Evolutionary conservation across 2,797 vertebrate genomes (phyloP), one percentile per base, ranked within the genome.

Genomic region (Pseudochaenichthys georgianus): DNA sequence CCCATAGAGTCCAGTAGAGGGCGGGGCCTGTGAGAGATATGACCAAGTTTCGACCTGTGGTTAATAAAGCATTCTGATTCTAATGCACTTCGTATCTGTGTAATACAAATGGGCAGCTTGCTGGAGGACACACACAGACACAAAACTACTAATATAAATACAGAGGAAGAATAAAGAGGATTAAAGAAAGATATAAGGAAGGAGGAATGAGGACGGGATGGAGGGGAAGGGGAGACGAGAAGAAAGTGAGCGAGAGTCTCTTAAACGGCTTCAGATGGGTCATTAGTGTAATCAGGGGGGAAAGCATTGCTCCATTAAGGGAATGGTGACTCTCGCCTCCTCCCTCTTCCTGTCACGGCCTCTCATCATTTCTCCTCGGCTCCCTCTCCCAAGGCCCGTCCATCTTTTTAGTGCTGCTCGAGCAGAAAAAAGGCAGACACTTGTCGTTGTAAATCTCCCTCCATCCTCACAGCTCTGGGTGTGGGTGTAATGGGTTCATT

Each of bases 201-300:
- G 34, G 7, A 9, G 17, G 15, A 0, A 23, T 3, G 38, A 64
- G 13, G 41, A 59, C 23, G 10, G 47, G 42, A 62, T 41, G 54
- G 19, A 58, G 19, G 19, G 34, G 46, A 61, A 63, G 23, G 59
- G 45, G 43, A 50, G 52, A 48, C 19, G 23, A 57, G 15, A 15
- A 34, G 45, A 63, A 60, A 28, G 28, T 4, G 31, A 63, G 51
- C 11, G 31, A 58, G 34, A 58, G 47, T 47, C 42, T 79, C 76
- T 73, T 87, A 82, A 92, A 87, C 83, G 75, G 75, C 76, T 62
- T 89, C 72, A 86, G 82, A 89, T 82, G 75, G 89, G 75, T 88
- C 78, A 86, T 90, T 89, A 88, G 89, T 81, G 83, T 88, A 92
- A 89, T 89, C 87, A 77, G 78, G 80, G 53, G 73, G 81, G 78